These are phyloP conservation scores for Botrylloides violaceus DNA, from an alignment of 23 tunicate species.

Conservation along the genomic window DNA sequence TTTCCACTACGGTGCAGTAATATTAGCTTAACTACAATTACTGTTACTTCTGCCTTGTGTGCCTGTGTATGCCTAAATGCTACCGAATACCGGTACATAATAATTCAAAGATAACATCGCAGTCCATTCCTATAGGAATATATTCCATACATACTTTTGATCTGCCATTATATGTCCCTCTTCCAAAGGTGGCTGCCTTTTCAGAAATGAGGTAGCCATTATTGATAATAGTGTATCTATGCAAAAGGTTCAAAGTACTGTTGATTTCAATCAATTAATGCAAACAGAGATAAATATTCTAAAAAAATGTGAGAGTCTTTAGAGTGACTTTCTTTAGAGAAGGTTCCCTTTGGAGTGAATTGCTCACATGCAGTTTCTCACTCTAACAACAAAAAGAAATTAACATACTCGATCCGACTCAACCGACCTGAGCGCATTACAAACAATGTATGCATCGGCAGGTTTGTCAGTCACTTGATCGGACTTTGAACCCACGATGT, in stretches of 20 bases:
- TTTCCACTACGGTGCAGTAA: too few relatives aligned
- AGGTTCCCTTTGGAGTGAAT: not conserved
- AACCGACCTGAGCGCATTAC: not conserved
- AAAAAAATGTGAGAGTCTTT: not conserved
- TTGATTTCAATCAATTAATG: not conserved
- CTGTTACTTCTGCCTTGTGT: too few relatives aligned
- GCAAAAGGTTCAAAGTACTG: not conserved
- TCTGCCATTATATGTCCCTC: not conserved
- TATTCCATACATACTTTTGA: not conserved
- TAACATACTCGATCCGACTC: not conserved
- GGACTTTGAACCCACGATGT: constrained; percentile 1
- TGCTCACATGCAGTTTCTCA: not conserved
- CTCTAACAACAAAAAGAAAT: not conserved
- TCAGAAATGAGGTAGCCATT: constrained; percentile 3
- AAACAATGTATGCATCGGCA: not conserved
- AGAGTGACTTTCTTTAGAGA: not conserved
- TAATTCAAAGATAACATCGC: too few relatives aligned
- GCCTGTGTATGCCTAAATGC: too few relatives aligned
- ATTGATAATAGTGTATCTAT: not conserved
- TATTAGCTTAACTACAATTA: too few relatives aligned
- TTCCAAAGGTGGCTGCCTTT: constrained; percentile 3
- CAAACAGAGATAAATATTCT: not conserved
- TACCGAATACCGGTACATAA: too few relatives aligned
- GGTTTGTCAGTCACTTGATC: too few relatives aligned
- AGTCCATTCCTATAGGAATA: too few relatives aligned